Evolutionary conservation across 2,113 vertebrate genomes (phyloP), one percentile per base, ranked within the genome.

Genomic region (Neotoma lepida): DNA sequence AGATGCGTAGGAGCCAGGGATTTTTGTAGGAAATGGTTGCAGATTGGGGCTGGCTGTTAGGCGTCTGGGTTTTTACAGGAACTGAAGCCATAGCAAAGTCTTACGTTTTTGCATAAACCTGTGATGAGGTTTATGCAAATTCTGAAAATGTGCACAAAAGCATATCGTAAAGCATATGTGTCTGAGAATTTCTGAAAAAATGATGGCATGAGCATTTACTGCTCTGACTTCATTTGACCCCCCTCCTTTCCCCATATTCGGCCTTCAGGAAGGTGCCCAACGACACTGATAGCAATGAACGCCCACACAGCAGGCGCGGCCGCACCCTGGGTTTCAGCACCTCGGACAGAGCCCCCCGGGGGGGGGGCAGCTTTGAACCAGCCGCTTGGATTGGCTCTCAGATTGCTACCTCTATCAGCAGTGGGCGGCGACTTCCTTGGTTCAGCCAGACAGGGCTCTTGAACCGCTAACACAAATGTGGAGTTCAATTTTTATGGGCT

Each of bases 321-420:
- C 2, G 2, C n/a, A 64, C n/a, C 30, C 39, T 9, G 41, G 91
- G 15, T 6, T 88, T 92, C 94, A 96, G 96, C 76, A 96, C 95
- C 95, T 74, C 28, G 96, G 97, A 97, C 94, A 97, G 66, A 88
- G 66, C 8, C 10, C n/a, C n/a, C n/a, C n/a, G n/a, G n/a, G n/a
- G n/a, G n/a, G n/a, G n/a, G n/a, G n/a, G n/a, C 41, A 24, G 41
- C 33, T 14, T 64, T 8, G 18, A 66, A 41, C 41, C 18, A 35
- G 18, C 12, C 5, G 35, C 22, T 39, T 20, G 28, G 56, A 63
- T 44, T 15, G 39, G 80, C n/a, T 30, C 56, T 24, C 30, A 39
- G 4, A 2, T 56, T 41, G 64, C 8, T 5, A 8, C 44, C 41
- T 35, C 46, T 41, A 41, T 44, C 4, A 1, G 63, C 10, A 6